phyloP scores from a whole-genome alignment of 2,888 invertebrate species.

The Rambutsinella grinnellia region DNA sequence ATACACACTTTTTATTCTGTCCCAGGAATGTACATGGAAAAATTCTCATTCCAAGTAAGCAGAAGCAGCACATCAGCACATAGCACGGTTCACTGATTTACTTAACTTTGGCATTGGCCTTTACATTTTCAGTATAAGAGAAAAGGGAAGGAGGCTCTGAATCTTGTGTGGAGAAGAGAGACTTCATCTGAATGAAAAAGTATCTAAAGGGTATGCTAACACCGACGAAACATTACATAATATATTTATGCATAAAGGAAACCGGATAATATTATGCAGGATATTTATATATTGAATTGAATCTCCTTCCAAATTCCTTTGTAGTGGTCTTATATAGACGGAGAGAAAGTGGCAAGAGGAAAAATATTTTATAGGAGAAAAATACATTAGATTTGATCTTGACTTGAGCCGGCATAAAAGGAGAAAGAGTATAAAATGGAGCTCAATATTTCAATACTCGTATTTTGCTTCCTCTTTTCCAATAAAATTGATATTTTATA shows the following conservation, averaged over 20 bases:
- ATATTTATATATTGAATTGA: conserved; percentile 45
- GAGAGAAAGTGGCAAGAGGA: not conserved
- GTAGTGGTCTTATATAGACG: conserved; percentile 8
- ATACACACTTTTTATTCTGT: no score
- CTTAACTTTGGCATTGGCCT: conserved; percentile 55
- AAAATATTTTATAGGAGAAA: not conserved
- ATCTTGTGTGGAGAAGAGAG: conserved; percentile 1
- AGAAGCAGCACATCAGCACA: conserved; percentile 7
- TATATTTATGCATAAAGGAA: conserved; percentile 17
- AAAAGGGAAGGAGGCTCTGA: conserved; percentile 14
- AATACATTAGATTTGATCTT: no score
- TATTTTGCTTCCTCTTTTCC: no score
- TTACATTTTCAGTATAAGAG: conserved; percentile 22
- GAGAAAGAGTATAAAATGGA: not conserved
- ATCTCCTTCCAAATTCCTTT: conserved; percentile 26
- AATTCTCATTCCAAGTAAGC: no score
- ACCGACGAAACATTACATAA: no score
- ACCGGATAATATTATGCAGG: conserved; percentile 35
- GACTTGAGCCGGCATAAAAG: not conserved
- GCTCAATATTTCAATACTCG: conserved; percentile 46
- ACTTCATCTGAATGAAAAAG: no score
- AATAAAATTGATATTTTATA: conserved; percentile 33
- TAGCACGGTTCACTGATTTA: conserved; percentile 53
- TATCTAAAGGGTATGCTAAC: no score
- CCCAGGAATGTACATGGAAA: no score